A percentile compares a stretch with the other conserved stretches of the same genome.
phyloP scores from a whole-genome alignment of 2,888 invertebrate genomes.

The Athalia cordata region DNA sequence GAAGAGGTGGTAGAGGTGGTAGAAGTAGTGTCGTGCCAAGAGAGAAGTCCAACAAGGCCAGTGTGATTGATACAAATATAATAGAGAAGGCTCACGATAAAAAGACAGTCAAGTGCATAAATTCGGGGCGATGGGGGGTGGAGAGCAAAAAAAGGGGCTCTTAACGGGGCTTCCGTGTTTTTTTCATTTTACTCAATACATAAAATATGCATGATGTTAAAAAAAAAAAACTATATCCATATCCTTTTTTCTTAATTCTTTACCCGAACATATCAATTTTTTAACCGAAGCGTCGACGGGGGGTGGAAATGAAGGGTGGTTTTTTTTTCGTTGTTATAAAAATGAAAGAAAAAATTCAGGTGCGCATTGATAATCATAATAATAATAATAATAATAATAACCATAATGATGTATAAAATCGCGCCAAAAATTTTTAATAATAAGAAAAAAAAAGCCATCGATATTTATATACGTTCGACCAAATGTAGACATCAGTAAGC shows the following conservation, averaged over 20 bases:
- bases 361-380: neutral
- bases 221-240: neutral
- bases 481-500: conserved; percentile 15
- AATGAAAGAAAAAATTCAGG: neutral
- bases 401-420: neutral
- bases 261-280: neutral
- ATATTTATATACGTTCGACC: conserved; percentile 32
- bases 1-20: conserved; percentile 63
- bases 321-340: neutral
- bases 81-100: conserved; percentile 73
- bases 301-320: neutral
- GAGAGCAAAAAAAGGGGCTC: conserved; percentile 30
- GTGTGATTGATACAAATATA: conserved; percentile 74
- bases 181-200: neutral
- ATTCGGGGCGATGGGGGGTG: conserved; percentile 24
- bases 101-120: conserved; percentile 70
- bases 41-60: conserved; percentile 72
- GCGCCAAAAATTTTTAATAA: neutral
- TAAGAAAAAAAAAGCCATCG: conserved; percentile 1
- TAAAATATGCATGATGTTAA: neutral
- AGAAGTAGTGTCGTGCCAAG: conserved; percentile 73
- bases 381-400: neutral
- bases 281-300: too few species aligned
- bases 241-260: neutral
- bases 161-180: neutral